Conservation (phyloP, 2,113 vertebrate genomes). For the Vireo altiloquus region DNA sequence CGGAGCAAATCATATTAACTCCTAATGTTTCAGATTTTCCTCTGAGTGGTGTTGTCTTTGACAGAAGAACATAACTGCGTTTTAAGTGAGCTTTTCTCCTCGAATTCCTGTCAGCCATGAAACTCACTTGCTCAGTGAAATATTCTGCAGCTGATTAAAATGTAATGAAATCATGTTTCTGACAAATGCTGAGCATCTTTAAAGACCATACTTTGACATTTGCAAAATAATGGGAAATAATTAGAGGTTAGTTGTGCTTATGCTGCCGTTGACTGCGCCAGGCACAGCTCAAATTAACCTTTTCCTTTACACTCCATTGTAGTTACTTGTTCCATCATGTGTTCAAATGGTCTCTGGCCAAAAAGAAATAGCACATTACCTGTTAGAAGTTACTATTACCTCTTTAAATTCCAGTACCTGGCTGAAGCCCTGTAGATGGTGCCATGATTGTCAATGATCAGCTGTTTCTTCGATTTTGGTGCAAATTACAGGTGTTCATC, state of each 20-base stretch:
- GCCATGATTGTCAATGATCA: not conserved
- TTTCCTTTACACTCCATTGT: not conserved
- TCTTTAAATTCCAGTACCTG: not conserved
- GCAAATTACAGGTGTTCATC: not conserved
- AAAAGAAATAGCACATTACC: not conserved
- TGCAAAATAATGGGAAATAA: not conserved
- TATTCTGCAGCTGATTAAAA: not conserved
- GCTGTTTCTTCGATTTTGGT: not conserved
- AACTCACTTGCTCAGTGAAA: not conserved
- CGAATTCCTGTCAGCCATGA: not conserved
- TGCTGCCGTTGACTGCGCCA: not conserved
- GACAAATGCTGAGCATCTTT: not conserved
- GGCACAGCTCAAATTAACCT: not conserved
- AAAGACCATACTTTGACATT: not conserved
- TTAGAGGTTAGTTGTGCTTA: not conserved
- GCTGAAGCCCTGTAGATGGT: not conserved
- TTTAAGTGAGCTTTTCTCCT: not conserved
- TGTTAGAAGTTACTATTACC: fast-evolving
- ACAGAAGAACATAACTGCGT: not conserved
- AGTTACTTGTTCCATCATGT: fast-evolving
- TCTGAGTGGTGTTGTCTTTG: not conserved
- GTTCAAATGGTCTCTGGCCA: not conserved
- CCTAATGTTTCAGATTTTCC: not conserved
- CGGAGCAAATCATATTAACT: not conserved
- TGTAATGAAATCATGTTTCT: not conserved